Evolutionary conservation across 2,888 invertebrate species (phyloP).

Genomic region (Thereva nobilitata): DNA sequence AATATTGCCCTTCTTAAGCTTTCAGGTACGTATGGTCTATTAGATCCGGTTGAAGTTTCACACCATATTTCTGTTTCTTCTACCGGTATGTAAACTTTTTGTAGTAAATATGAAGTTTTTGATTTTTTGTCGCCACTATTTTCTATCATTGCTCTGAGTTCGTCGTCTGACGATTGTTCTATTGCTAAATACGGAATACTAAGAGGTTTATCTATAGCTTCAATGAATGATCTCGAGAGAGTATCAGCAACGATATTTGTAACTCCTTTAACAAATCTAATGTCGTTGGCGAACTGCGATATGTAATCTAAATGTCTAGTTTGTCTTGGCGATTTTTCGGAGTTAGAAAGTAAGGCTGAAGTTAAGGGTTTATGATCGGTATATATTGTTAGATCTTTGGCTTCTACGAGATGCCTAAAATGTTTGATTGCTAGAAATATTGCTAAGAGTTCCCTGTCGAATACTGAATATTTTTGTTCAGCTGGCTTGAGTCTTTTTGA

Average conservation of each 20-base stretch:
- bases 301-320: too few species aligned
- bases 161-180: too few species aligned
- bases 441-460: too few species aligned
- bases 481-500: conserved; percentile 14
- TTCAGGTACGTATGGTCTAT: conserved; percentile 8
- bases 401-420: too few species aligned
- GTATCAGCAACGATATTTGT: not conserved
- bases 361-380: conserved; percentile 24
- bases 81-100: not conserved
- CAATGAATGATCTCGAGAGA: conserved; percentile 6
- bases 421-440: too few species aligned
- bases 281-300: conserved; percentile 1
- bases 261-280: not conserved
- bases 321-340: conserved; percentile 10
- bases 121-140: too few species aligned
- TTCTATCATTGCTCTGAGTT: not conserved
- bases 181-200: too few species aligned
- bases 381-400: conserved; percentile 2
- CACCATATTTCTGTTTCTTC: conserved; percentile 4
- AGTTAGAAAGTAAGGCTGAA: conserved; percentile 8
- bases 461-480: conserved; percentile 21
- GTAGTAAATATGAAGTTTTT: not conserved
- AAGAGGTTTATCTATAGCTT: not conserved
- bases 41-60: not conserved
- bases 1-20: too few species aligned